Percentiles rank a stretch among this genome's conserved stretches.
Evolutionary conservation across 2,113 vertebrate genomes (phyloP).

Genomic region (Grammomys surdaster): DNA sequence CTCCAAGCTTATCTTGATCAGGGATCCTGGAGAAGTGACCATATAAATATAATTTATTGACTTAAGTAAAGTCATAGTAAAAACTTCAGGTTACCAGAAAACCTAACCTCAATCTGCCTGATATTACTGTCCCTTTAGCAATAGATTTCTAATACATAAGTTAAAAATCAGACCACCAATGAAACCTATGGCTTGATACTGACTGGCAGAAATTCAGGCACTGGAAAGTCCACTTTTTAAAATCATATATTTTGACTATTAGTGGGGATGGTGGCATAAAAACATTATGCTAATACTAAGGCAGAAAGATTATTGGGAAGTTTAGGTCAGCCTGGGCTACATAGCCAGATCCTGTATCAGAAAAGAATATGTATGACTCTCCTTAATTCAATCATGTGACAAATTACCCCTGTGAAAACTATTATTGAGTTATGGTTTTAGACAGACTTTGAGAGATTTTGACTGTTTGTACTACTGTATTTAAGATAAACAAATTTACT

Average conservation of each 20-base stretch:
- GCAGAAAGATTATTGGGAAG: not conserved
- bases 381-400: not conserved
- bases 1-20: not conserved
- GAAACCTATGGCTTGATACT: not conserved
- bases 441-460: not conserved
- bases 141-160: not conserved
- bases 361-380: not conserved
- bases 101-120: not conserved
- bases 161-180: not conserved
- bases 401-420: not conserved
- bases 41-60: not conserved
- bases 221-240: not conserved
- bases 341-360: not conserved
- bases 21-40: not conserved
- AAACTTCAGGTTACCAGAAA: not conserved
- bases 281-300: not conserved
- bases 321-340: not conserved
- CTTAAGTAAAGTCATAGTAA: not conserved
- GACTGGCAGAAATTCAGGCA: not conserved
- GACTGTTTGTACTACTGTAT: not conserved
- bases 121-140: not conserved
- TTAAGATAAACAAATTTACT: conserved; percentile 12
- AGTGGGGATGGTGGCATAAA: not conserved
- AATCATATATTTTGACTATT: not conserved
- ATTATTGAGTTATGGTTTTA: conserved; percentile 37